These are phyloP conservation scores for Pao palembangensis DNA, from an alignment of 2,113 vertebrate genomes.

Conservation along the genomic window DNA sequence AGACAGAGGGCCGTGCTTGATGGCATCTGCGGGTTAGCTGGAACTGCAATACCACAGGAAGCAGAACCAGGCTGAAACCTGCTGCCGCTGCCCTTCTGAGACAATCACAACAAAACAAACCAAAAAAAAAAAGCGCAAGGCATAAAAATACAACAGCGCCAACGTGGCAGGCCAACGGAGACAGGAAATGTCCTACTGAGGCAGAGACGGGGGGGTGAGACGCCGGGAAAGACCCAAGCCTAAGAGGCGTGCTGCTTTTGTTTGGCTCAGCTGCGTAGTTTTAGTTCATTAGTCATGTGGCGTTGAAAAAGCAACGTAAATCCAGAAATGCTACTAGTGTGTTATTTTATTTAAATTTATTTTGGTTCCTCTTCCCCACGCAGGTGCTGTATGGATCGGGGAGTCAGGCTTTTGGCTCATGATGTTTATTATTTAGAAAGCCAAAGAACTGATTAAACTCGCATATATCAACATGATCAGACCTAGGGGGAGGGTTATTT, in stretches of 20 bases:
- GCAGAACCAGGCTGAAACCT: constrained; percentile 55
- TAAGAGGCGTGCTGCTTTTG: not conserved
- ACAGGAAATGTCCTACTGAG: constrained; percentile 51
- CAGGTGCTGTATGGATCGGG: no score
- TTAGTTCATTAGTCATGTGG: no score
- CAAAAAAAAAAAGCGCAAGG: constrained; percentile 9
- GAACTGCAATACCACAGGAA: constrained; percentile 63
- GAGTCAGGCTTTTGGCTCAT: no score
- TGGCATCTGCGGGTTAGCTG: constrained; percentile 31
- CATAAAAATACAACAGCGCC: constrained; percentile 59
- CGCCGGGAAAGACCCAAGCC: constrained; percentile 22
- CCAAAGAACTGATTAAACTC: no score
- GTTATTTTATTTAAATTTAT: no score
- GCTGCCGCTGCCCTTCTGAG: constrained; percentile 61
- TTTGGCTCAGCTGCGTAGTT: not conserved
- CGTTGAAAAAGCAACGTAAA: not conserved
- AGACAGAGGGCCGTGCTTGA: constrained; percentile 34
- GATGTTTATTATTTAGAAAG: no score
- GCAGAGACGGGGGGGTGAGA: constrained; percentile 14
- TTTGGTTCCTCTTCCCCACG: no score
- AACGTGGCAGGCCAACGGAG: constrained; percentile 31
- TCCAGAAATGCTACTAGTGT: not conserved
- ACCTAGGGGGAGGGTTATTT: no score
- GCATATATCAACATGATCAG: no score
- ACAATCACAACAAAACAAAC: constrained; percentile 57